Evolutionary conservation across 2,797 vertebrate species (phyloP), one percentile per base, ranked within the genome.

Genomic region (Rhadinocentrus ornatus): DNA sequence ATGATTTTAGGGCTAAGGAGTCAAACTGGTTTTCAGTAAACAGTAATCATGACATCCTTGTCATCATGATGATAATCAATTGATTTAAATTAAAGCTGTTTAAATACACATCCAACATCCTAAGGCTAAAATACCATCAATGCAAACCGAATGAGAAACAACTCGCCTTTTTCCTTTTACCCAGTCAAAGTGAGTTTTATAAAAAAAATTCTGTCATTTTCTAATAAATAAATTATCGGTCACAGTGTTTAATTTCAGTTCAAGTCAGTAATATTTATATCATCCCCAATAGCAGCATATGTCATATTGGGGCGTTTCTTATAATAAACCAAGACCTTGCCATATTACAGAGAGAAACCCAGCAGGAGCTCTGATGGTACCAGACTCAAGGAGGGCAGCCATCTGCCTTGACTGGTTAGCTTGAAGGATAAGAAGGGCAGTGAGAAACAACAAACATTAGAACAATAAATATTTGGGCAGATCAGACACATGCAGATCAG

Each of bases 381-480:
- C 52, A 27, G 52, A 53, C 52, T 53, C 26, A 53, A 26, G 52
- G 52, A 27, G 52, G 52, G 52, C 24, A 26, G 52, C 52, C 52
- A 53, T 53, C 52, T 53, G 52, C 52, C 52, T 27, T 26, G 24
- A 27, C 50, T 12, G 16, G 50, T 53, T 53, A 24, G 50, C 50
- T 12, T 15, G 22, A 53, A 6, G 52, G 52, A 27, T 16, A 24
- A 27, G 6, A 27, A 15, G 24, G 11, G 24, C 24, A 15, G 24
- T 15, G 12, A 26, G 13, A 27, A 12, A 27, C 24, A 27, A 27
- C 50, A 53, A 26, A 53, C 52, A 27, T 26, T 27, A 16, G 10
- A 26, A 53, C 22, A 26, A n/a, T 48, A 48, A 53, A 53, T 24
- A 26, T 24, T n/a, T 11, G 20, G 18, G 18, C 41, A 44, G 41